Percentiles rank a stretch among this genome's conserved stretches.
These are phyloP conservation scores for Brachionus sp. DNA, from an alignment of 1,140 invertebrate genomes.

Conservation along the genomic window DNA sequence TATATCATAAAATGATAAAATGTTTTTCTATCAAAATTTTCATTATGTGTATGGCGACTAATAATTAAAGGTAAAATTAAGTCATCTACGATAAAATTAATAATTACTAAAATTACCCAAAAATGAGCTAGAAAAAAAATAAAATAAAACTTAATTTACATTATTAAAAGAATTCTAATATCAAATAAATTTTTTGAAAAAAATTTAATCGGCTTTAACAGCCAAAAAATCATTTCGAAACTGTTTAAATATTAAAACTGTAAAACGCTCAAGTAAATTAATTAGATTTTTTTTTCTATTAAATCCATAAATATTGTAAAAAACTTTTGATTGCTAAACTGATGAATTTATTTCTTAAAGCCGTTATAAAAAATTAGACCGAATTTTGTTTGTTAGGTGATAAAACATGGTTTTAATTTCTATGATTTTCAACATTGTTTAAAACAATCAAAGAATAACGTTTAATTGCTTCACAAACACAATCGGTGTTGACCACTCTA, in stretches of 20 bases:
- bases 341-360: background rate
- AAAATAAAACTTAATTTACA: background rate
- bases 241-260: background rate
- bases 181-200: background rate
- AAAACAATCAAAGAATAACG: background rate
- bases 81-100: background rate
- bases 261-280: background rate
- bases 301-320: background rate
- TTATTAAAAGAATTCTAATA: background rate
- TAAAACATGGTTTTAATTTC: background rate
- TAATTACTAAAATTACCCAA: background rate
- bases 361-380: background rate
- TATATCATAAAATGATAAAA: too few relatives aligned
- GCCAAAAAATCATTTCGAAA: background rate
- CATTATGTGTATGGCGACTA: too few relatives aligned
- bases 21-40: too few relatives aligned
- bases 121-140: background rate
- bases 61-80: background rate
- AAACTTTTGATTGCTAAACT: background rate
- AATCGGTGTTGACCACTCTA: background rate
- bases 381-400: background rate
- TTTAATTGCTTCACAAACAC: background rate
- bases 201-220: background rate
- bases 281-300: background rate
- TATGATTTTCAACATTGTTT: slow-evolving; percentile 16